Base-by-base conservation (phyloP, 2,113 vertebrate genomes). In the Scopus umbretta region DNA sequence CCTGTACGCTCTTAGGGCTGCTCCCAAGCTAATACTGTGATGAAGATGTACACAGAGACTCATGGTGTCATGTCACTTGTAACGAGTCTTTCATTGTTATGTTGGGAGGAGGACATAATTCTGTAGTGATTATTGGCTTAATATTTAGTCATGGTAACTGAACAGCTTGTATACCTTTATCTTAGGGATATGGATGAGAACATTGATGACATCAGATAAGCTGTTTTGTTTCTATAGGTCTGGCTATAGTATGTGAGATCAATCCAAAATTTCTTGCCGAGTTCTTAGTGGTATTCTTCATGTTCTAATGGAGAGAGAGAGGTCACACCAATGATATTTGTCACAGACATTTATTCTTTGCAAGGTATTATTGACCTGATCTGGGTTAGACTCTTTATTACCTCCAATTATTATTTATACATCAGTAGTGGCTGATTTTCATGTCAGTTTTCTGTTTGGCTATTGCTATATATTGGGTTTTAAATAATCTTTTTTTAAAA, bases 331-430 rank as follows among this genome's bases (percentile, higher is more conserved):
- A 87, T 83, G 27, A 71, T 91, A 40, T 55, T 73, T 89, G 38
- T 87, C 76, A 95, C 21, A 84, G 52, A 94, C 18, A n/a, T 72
- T 36, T 91, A 87, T 84, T 86, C 43, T 96, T 96, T 27, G 3
- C 58, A 82, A 56, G 78, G 7, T 85, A 15, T 81, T 96, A 92
- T 59, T 85, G 81, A 97, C 90, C 63, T 85, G 30, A 34, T 80
- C 36, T 72, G 59, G 58, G 26, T 71, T 93, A 83, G 32, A 49
- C 20, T 95, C 25, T 72, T 1, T 73, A 79, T 75, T 82, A 73
- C 32, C 81, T 74, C 34, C 61, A 94, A 56, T 13, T 96, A 50
- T 91, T 74, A 95, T 97, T 81, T 93, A 53, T 83, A n/a, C 61
- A 85, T 45, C 79, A 80, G 19, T 38, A 70, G 17, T 15, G 52